Base-by-base conservation (phyloP, 2,888 invertebrate species). In the Eilema depressum region DNA sequence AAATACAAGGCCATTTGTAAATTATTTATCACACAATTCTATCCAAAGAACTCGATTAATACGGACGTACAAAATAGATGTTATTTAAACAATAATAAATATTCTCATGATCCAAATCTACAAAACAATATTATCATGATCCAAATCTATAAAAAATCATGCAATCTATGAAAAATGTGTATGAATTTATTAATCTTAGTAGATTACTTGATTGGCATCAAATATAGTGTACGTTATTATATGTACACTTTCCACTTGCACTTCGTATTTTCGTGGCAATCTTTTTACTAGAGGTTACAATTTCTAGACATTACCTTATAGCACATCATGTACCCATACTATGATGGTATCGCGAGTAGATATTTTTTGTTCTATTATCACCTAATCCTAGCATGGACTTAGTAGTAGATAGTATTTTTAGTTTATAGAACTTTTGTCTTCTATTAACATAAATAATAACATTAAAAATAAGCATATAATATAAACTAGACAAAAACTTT, bases 361-460 rank as follows among this genome's bases (percentile, higher is more conserved):
- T n/a, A 65, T 14, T 59, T 57, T 71, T 70, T 71, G 33, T 56
- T 75, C 61, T 74, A 62, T 70, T 68, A 76, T 63, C 68, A 56
- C 47, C 73, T 78, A 75, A 81, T 76, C 64, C 70, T 71, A 47
- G 80, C 80, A 79, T 80, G 80, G 60, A 65, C 69, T 68, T 74
- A 59, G 57, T 73, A 74, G 71, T 25, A n/a, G n/a, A n/a, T n/a
- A 62, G 26, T 59, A 59, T 25, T 25, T 25, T 11, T 78, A 76
- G 71, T 63, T 37, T 63, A 47, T 62, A 64, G 41, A 33, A 68
- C 60, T 70, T 72, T 53, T 61, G 14, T 67, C 65, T 74, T 66
- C 70, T 71, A 75, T 62, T 79, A 79, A 80, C 75, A 68, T 56
- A 10, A 66, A 65, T 68, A 69, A 68, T 71, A 25, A 63, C 12